phyloP scores from a whole-genome alignment of 2,888 invertebrate genomes.

The Phlogophora meticulosa region DNA sequence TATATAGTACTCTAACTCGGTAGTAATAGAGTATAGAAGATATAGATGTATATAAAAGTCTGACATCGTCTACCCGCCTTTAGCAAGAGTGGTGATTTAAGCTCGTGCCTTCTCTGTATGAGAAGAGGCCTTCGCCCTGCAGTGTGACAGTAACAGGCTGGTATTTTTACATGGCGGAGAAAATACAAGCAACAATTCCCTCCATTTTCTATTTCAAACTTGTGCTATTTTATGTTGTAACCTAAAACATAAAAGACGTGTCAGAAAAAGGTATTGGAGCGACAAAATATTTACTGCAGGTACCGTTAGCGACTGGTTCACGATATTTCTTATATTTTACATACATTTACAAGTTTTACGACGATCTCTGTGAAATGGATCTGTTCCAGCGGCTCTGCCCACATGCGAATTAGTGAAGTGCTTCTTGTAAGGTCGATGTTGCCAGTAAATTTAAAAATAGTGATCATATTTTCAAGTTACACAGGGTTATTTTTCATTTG shows the following conservation, averaged over 20 bases:
- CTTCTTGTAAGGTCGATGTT: background rate
- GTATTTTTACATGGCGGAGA: background rate
- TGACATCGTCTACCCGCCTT: no score
- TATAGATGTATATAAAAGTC: no score
- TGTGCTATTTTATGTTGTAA: slow-evolving; percentile 21
- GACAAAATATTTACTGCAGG: slow-evolving; percentile 66
- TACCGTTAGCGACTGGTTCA: slow-evolving; percentile 53
- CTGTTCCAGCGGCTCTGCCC: background rate
- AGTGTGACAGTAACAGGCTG: no score
- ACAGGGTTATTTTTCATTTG: no score
- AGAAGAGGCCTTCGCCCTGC: no score
- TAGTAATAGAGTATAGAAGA: no score
- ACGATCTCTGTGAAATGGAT: slow-evolving; percentile 3
- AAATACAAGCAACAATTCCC: background rate
- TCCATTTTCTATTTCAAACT: slow-evolving; percentile 19
- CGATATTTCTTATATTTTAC: slow-evolving; percentile 59
- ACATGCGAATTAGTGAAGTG: slow-evolving; percentile 17
- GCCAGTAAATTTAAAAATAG: background rate
- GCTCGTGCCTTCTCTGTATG: no score
- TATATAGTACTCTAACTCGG: no score
- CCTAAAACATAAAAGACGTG: slow-evolving; percentile 48
- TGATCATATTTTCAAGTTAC: no score
- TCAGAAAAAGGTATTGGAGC: slow-evolving; percentile 55
- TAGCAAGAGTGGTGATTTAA: no score
- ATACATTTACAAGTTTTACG: slow-evolving; percentile 54